Evolutionary conservation across 2,113 vertebrate species (phyloP), one percentile per base, ranked within the genome.

Genomic region (Guaruba guarouba): DNA sequence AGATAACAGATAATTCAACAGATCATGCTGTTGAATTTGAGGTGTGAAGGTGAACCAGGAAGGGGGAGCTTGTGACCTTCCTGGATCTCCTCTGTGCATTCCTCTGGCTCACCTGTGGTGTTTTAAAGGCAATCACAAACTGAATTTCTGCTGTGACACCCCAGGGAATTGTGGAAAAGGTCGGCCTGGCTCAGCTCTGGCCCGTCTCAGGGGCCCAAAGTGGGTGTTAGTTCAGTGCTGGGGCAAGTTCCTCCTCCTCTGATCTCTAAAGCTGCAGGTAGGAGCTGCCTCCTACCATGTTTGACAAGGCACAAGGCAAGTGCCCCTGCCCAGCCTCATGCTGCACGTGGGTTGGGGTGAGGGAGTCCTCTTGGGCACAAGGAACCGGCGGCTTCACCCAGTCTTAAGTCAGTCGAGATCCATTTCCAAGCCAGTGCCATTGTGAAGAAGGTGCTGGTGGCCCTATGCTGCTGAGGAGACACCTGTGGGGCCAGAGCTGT

Each of bases 311-410:
- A 37, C 3, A 29, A 46, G 64, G 61, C 23, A 46, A 70, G 27
- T 55, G 20, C 11, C 55, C 27, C 28, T 67, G 37, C 57, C 27
- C 17, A 8, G 8, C 46, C 31, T 92, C 12, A 25, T 63, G 51
- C 59, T 78, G 24, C 3, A 0, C 1, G 1, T 80, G 41, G 64
- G 23, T 19, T 1, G 3, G 10, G n/a, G 6, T 0, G 0, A 83
- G 68, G 41, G n/a, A 70, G 55, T 49, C 44, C 11, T 70, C 17
- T 33, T 33, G 61, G 68, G 43, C 70, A 70, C 41, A 29, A 24
- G 77, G 61, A 92, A 29, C 8, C 17, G 24, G 61, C 0, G 0
- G 29, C 87, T 90, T 28, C 0, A 44, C 37, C 11, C 17, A 24
- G 2, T 29, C 35, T 74, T 13, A 31, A 61, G 51, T 62, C 0